phyloP scores from a whole-genome alignment of 2,888 invertebrate species.

The Adelphocoris suturalis region DNA sequence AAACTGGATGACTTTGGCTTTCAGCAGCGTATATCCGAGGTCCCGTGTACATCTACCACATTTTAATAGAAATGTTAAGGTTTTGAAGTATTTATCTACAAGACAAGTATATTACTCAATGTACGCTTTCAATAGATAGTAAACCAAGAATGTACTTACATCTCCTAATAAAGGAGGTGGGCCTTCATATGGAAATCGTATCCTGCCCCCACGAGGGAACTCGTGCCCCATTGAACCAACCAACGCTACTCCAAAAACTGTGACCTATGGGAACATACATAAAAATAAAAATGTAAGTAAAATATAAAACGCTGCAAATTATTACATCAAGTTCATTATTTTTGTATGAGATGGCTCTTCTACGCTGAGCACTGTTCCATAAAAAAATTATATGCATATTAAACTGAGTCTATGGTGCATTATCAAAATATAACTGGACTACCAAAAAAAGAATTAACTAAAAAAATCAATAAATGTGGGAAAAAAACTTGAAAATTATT shows the following conservation, averaged over 20 bases:
- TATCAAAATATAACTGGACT: too few species aligned
- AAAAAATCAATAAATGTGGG: too few species aligned
- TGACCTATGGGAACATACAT: neutral
- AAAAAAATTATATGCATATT: too few species aligned
- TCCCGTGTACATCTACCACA: slow-evolving; percentile 20
- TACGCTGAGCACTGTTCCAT: too few species aligned
- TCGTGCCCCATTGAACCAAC: slow-evolving; percentile 32
- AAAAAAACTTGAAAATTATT: too few species aligned
- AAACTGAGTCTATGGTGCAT: too few species aligned
- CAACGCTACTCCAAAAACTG: neutral
- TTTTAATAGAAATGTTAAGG: neutral
- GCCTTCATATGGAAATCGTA: slow-evolving; percentile 62
- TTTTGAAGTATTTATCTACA: neutral
- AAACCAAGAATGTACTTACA: neutral
- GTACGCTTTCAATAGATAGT: neutral
- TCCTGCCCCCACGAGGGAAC: slow-evolving; percentile 40
- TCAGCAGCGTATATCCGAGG: slow-evolving; percentile 47
- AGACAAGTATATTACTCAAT: neutral
- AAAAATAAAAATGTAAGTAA: too few species aligned
- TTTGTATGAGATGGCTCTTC: too few species aligned
- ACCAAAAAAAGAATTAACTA: too few species aligned
- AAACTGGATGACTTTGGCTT: slow-evolving; percentile 62
- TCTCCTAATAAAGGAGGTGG: slow-evolving; percentile 23
- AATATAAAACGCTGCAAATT: too few species aligned
- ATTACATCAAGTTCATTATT: too few species aligned